Evolutionary conservation across 2,888 invertebrate species (phyloP).

Genomic region (Gnatocerus cornutus): DNA sequence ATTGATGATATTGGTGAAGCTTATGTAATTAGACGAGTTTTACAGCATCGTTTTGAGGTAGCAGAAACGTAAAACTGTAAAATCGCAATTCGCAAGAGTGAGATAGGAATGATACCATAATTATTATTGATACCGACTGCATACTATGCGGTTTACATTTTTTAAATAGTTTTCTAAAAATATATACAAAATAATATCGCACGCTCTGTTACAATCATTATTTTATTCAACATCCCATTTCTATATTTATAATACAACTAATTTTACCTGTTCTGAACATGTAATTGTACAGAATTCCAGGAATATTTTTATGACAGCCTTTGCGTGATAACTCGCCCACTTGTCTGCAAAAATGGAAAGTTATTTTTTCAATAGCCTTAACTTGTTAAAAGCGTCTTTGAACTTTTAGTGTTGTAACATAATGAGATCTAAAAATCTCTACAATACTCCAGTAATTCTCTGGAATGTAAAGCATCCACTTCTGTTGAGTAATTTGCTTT

Average conservation of each 20-base stretch:
- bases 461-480: conserved; percentile 32
- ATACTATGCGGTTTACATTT: conserved; percentile 42
- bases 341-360: too few relatives aligned
- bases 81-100: neutral
- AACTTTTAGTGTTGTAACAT: too few relatives aligned
- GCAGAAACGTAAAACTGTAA: conserved; percentile 13
- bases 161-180: conserved; percentile 45
- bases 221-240: conserved; percentile 11
- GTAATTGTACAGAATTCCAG: neutral
- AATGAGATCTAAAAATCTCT: neutral
- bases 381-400: neutral
- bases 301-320: neutral
- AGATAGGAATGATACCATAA: conserved; percentile 6
- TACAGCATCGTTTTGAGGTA: conserved; percentile 18
- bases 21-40: neutral
- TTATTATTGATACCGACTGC: conserved; percentile 16
- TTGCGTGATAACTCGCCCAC: too few relatives aligned
- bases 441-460: conserved; percentile 8
- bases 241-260: too few relatives aligned
- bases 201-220: conserved; percentile 14
- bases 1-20: too few relatives aligned
- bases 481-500: conserved; percentile 30
- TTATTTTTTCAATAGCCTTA: neutral
- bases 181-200: conserved; percentile 16
- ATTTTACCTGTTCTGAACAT: too few relatives aligned